Conservation (phyloP, 2,797 vertebrate species). For the Darevskia mixta region DNA sequence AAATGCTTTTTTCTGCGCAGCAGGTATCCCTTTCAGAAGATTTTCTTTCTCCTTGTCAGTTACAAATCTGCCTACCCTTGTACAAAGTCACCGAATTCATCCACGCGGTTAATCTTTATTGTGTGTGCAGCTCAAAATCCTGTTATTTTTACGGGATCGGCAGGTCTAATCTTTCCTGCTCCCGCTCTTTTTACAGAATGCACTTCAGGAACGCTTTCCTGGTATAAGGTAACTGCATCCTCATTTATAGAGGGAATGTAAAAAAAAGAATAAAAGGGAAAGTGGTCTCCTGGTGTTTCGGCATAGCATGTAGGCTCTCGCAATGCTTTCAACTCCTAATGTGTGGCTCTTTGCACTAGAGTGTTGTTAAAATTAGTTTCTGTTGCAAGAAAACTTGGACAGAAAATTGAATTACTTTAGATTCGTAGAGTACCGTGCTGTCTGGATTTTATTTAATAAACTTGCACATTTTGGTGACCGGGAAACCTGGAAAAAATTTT, state of each 20-base stretch:
- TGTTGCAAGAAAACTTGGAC: conserved; percentile 2
- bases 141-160: conserved; percentile 27
- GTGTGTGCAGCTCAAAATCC: conserved; percentile 10
- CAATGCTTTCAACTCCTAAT: conserved; percentile 22
- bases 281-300: conserved; percentile 1
- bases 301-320: not conserved
- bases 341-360: conserved; percentile 16
- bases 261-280: conserved; percentile 24
- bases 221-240: conserved; percentile 4
- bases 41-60: conserved; percentile 3
- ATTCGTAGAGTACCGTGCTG: not conserved
- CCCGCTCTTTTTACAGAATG: not conserved
- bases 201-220: conserved; percentile 14
- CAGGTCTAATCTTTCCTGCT: conserved; percentile 15
- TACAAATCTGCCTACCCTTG: conserved; percentile 14
- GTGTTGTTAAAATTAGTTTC: conserved; percentile 35
- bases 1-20: not conserved
- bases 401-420: conserved; percentile 15
- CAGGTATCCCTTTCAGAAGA: not conserved
- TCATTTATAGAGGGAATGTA: not conserved
- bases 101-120: conserved; percentile 32
- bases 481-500: not conserved
- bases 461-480: not conserved
- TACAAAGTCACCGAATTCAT: not conserved
- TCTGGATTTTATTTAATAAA: conserved; percentile 8